Base-by-base conservation (phyloP, 2,113 vertebrate genomes). In the Clinocottus analis region DNA sequence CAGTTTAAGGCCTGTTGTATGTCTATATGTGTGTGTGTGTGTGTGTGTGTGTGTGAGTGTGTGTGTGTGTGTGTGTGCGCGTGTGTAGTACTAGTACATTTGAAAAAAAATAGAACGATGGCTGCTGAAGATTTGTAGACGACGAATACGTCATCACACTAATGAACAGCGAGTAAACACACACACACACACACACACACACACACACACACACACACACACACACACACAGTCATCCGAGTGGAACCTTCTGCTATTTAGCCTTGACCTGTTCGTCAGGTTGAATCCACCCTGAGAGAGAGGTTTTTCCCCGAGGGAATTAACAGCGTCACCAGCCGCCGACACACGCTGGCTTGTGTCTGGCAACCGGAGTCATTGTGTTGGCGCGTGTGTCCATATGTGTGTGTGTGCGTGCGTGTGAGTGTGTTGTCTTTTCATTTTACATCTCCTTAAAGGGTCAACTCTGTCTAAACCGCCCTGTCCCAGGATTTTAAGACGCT, bases 361-460 rank as follows among this genome's bases (percentile, higher is more conserved):
- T 71, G 78, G 58, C 80, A 63, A 14, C 65, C 43, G 69, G 9
- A 59, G 13, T 63, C 27, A 16, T 1, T 47, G 35, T 58, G 23
- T 73, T 4, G 64, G 17, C 4, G 23, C 21, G 37, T 43, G 55
- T n/a, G 51, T n/a, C n/a, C 25, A 35, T 43, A 49, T 51, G 43
- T 53, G 49, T 60, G 37, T 47, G 35, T 58, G 23, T 73, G 5
- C 64, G 12, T 13, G 39, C 14, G 47, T 43, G 60, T 58, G 16
- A 19, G 29, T 49, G 55, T 68, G 47, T 62, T 12, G 19, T 69
- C 31, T 0, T 73, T 65, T 43, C 6, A 2, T 37, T 80, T 33
- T 31, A 33, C 73, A 74, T 68, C 79, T 83, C 25, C 79, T 89
- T 83, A 79, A 84, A 72, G 84, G 85, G 85, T 89, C 89, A 86